These are phyloP conservation scores for Naso thynnoides DNA, from an alignment of 2,797 vertebrate genomes.

Conservation along the genomic window DNA sequence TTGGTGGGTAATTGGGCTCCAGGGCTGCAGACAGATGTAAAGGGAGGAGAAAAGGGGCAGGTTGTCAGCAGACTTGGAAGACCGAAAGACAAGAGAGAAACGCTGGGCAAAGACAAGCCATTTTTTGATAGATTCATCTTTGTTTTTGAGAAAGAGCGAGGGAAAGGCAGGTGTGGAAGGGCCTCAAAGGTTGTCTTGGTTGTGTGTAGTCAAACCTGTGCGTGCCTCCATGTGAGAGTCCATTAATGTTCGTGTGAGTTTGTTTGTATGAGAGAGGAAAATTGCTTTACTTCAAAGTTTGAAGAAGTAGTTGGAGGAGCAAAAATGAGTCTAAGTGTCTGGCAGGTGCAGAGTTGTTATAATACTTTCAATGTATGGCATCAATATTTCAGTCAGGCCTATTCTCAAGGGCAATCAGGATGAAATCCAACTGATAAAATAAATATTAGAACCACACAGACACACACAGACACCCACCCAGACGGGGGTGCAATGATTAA, in stretches of 20 bases:
- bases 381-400: conserved; percentile 54
- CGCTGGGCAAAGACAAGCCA: conserved; percentile 34
- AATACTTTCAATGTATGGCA: conserved; percentile 29
- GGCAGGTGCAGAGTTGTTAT: conserved; percentile 9
- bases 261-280: conserved; percentile 16
- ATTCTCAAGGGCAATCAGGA: conserved; percentile 55
- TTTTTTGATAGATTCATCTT: conserved; percentile 46
- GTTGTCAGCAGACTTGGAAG: conserved; percentile 55
- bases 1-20: conserved; percentile 79
- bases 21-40: conserved; percentile 56
- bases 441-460: conserved; percentile 42
- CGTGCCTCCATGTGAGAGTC: conserved; percentile 9
- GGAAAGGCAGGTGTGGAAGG: conserved; percentile 10
- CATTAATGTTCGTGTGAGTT: background rate
- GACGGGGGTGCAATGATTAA: conserved; percentile 73
- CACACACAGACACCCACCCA: conserved; percentile 24
- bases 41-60: conserved; percentile 56
- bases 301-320: conserved; percentile 13
- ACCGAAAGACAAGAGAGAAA: conserved; percentile 48
- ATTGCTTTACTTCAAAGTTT: conserved; percentile 36
- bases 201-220: conserved; percentile 16
- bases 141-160: conserved; percentile 8
- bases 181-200: conserved; percentile 5
- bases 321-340: conserved; percentile 20
- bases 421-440: conserved; percentile 52